Evolutionary conservation across 2,113 vertebrate species (phyloP).

Genomic region (Pseudorectes ferrugineus): DNA sequence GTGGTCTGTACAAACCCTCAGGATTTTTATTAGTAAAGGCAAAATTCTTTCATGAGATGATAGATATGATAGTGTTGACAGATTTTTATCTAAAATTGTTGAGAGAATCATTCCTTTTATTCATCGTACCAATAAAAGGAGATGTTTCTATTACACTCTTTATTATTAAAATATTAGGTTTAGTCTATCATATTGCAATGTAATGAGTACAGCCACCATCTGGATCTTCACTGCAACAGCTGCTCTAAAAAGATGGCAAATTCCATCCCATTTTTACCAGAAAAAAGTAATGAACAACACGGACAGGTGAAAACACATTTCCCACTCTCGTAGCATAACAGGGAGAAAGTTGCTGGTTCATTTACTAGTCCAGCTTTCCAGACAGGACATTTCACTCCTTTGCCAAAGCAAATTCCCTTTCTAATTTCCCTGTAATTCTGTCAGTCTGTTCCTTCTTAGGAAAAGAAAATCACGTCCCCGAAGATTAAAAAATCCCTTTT

Average conservation of each 20-base stretch:
- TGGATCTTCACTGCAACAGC: neutral
- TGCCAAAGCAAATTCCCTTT: neutral
- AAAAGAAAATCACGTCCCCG: rapidly evolving
- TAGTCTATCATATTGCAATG: neutral
- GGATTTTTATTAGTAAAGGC: neutral
- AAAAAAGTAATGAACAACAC: neutral
- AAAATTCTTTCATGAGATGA: neutral
- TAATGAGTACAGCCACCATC: neutral
- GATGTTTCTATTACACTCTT: too few relatives aligned
- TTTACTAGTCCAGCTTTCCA: neutral
- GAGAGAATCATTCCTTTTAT: neutral
- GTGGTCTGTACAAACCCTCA: neutral
- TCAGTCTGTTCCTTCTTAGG: neutral
- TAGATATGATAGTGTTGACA: neutral
- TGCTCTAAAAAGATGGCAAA: neutral
- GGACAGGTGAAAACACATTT: neutral
- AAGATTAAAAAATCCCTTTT: neutral
- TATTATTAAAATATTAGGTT: neutral
- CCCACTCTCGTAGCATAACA: rapidly evolving
- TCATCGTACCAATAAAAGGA: neutral
- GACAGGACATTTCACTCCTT: neutral
- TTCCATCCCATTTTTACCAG: neutral
- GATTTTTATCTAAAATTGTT: neutral
- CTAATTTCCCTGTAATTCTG: neutral
- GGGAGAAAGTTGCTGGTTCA: neutral